Conservation (phyloP, 2,888 invertebrate genomes). For the Pollenia angustigena region DNA sequence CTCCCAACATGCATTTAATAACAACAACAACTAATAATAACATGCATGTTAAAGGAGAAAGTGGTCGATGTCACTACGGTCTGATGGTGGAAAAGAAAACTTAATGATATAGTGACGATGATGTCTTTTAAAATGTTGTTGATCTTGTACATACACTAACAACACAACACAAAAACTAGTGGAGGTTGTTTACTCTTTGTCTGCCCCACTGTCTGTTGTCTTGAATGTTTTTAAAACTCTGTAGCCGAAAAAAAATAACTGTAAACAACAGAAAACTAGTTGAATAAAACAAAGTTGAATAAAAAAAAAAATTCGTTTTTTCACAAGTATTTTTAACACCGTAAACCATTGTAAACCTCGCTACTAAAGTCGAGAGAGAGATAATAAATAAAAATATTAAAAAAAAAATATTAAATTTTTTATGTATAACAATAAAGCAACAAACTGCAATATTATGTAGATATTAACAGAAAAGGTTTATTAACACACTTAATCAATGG, state of each 20-base stretch:
- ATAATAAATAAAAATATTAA: constrained; percentile 12
- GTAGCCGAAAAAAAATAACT: neutral
- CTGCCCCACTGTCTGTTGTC: constrained; percentile 21
- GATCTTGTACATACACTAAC: constrained; percentile 43
- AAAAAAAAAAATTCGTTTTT: neutral
- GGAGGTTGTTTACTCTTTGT: constrained; percentile 3
- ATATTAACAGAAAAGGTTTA: neutral
- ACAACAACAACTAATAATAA: neutral
- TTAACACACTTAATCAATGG: constrained; percentile 36
- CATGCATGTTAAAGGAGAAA: constrained; percentile 63
- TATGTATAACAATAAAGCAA: neutral
- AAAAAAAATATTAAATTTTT: constrained; percentile 1
- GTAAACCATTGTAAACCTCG: neutral
- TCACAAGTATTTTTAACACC: neutral
- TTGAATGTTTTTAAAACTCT: neutral
- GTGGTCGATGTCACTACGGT: constrained; percentile 59
- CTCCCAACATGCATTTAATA: neutral
- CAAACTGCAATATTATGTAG: neutral
- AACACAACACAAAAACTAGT: constrained; percentile 7
- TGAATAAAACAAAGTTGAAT: constrained; percentile 26
- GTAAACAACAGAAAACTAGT: constrained; percentile 7
- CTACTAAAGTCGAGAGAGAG: constrained; percentile 7
- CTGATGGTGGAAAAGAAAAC: constrained; percentile 46
- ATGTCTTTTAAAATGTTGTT: constrained; percentile 56
- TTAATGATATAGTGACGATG: constrained; percentile 36